phyloP scores from a whole-genome alignment of 2,888 invertebrate species.

The Limnephilus lunatus region DNA sequence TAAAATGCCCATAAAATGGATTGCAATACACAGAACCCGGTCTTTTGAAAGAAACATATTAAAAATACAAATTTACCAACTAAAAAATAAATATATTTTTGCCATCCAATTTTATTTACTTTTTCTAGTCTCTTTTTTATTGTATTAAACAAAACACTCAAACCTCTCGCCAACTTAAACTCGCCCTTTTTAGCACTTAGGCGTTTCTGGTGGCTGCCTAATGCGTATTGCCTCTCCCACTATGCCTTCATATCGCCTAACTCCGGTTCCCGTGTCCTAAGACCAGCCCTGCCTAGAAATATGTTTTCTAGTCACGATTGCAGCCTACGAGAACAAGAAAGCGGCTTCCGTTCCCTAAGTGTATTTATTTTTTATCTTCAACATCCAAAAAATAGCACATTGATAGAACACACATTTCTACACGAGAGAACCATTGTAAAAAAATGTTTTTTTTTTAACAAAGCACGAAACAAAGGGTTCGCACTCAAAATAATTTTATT shows the following conservation, averaged over 20 bases:
- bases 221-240: neutral
- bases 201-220: neutral
- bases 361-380: slow-evolving; percentile 23
- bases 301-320: slow-evolving; percentile 47
- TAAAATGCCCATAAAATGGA: too few species aligned
- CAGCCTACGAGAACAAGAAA: neutral
- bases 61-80: neutral
- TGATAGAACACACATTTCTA: neutral
- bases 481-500: neutral
- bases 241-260: neutral
- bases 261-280: neutral
- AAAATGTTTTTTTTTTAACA: neutral
- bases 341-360: slow-evolving; percentile 44
- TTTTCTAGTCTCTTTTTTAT: neutral
- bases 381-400: neutral
- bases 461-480: neutral
- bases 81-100: neutral
- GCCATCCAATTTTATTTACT: neutral
- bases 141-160: slow-evolving; percentile 2
- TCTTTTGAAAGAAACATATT: neutral
- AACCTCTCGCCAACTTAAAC: neutral
- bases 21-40: neutral
- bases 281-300: neutral
- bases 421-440: neutral
- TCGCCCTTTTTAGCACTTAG: neutral